Base-by-base conservation (phyloP, 2,113 vertebrate species). In the Mugil cephalus region DNA sequence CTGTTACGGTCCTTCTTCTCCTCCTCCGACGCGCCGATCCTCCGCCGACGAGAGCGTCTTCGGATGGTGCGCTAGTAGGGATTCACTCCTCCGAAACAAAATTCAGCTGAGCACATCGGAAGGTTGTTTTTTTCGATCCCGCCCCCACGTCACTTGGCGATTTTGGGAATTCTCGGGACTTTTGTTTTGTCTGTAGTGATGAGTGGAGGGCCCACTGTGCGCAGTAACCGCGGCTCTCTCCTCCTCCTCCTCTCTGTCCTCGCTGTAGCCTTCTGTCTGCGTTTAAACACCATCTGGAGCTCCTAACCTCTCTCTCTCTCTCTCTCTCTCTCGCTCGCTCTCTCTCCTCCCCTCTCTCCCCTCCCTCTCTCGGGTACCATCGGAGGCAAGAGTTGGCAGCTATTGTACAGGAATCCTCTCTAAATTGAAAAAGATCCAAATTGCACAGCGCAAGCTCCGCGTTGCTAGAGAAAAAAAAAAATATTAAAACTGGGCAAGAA, bases 261-360 rank as follows among this genome's bases (percentile, higher is more conserved):
- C 87, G 85, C 88, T 89, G 89, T 87, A 89, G 89, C 92, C 90
- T 93, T 93, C 93, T 94, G 94, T 94, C 92, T 93, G 92, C 91
- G 93, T 93, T 95, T 94, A 95, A 93, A 91, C 90, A 93, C 94
- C 94, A 94, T 95, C 94, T 94, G 94, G 93, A 94, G 87, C 90
- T 87, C 79, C 84, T 85, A 80, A 83, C 86, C 88, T 43, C 91
- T 64, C 90, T 89, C 87, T 79, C 91, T 82, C 88, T 69, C 87
- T 82, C 80, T 82, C 87, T 69, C 84, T 81, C 84, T 76, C 83
- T 79, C 80, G 69, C 83, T 73, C 80, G 73, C 83, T 39, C 72
- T 59, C 61, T 76, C 77, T 54, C 77, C 69, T 79, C 47, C 78
- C 55, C 85, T 70, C 81, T 65, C 82, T 75, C 77, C 74, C 50